These are phyloP conservation scores for Notodonta ziczac DNA, from an alignment of 2,888 invertebrate genomes.

Conservation along the genomic window DNA sequence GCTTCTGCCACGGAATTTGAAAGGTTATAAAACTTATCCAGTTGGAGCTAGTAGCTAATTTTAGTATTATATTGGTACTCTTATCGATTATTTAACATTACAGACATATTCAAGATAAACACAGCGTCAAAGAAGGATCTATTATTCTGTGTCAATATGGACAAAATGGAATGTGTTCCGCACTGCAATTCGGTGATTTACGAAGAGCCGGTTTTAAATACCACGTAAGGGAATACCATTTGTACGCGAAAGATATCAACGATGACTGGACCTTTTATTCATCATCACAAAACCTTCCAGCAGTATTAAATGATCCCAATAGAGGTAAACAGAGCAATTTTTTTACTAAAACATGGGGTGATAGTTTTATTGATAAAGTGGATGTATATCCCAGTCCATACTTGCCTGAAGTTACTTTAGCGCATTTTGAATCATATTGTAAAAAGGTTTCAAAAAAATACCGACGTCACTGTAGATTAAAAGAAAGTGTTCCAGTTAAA, in stretches of 20 bases:
- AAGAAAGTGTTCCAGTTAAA: constrained; percentile 70
- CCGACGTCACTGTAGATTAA: constrained; percentile 85
- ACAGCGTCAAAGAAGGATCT: constrained; percentile 93
- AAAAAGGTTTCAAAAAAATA: constrained; percentile 89
- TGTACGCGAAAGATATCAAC: constrained; percentile 63
- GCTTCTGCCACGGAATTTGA: constrained; percentile 85
- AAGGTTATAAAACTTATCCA: constrained; percentile 66
- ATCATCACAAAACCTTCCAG: constrained; percentile 96
- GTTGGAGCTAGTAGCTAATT: not conserved
- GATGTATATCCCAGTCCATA: constrained; percentile 91
- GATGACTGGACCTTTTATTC: constrained; percentile 94
- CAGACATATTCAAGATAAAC: constrained; percentile 91
- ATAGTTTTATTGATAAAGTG: constrained; percentile 93
- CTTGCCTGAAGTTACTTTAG: constrained; percentile 92
- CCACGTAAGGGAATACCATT: constrained; percentile 90
- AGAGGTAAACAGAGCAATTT: constrained; percentile 96
- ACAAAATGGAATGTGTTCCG: constrained; percentile 93
- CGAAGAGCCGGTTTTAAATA: constrained; percentile 94
- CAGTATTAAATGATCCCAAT: constrained; percentile 97
- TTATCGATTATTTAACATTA: constrained; percentile 40
- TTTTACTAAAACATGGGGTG: constrained; percentile 99
- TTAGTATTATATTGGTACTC: constrained; percentile 6
- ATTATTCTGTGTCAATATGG: constrained; percentile 95
- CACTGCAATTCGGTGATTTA: constrained; percentile 94
- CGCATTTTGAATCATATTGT: constrained; percentile 95